Evolutionary conservation across 2,797 vertebrate species (phyloP).

Genomic region (Ctenochaetus hawaiiensis): DNA sequence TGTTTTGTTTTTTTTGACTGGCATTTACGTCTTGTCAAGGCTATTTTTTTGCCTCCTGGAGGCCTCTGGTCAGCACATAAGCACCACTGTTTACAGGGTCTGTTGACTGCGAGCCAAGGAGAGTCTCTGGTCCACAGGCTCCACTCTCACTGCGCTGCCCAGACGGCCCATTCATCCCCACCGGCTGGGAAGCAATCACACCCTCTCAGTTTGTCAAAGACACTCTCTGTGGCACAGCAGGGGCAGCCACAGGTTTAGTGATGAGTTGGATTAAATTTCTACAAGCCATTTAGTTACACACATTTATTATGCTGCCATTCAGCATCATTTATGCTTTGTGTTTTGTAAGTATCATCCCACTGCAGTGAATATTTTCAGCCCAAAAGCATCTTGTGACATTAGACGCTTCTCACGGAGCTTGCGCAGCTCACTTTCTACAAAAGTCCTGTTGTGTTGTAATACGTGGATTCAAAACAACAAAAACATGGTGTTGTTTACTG

Average conservation of each 20-base stretch:
- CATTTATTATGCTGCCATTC: constrained; percentile 17
- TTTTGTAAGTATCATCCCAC: neutral
- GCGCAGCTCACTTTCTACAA: neutral
- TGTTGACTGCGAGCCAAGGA: constrained; percentile 75
- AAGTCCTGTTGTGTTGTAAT: constrained; percentile 31
- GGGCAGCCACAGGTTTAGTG: constrained; percentile 28
- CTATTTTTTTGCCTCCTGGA: constrained; percentile 80
- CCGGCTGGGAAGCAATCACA: constrained; percentile 72
- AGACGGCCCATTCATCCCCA: constrained; percentile 77
- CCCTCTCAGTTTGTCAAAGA: constrained; percentile 76
- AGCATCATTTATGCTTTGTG: constrained; percentile 9
- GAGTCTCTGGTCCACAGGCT: constrained; percentile 57
- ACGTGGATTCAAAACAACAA: constrained; percentile 44
- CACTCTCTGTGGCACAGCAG: constrained; percentile 61
- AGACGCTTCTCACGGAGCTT: constrained; percentile 14
- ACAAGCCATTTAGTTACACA: constrained; percentile 22
- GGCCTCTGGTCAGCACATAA: constrained; percentile 73
- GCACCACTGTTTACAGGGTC: constrained; percentile 76
- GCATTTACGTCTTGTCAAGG: constrained; percentile 64
- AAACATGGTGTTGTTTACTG: constrained; percentile 27
- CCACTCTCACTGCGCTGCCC: constrained; percentile 63
- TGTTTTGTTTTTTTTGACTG: constrained; percentile 41
- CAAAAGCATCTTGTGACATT: constrained; percentile 35
- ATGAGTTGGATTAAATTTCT: constrained; percentile 53
- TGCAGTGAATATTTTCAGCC: neutral